Base-by-base conservation (phyloP, 2,113 vertebrate species). In the Puntigrus tetrazona region DNA sequence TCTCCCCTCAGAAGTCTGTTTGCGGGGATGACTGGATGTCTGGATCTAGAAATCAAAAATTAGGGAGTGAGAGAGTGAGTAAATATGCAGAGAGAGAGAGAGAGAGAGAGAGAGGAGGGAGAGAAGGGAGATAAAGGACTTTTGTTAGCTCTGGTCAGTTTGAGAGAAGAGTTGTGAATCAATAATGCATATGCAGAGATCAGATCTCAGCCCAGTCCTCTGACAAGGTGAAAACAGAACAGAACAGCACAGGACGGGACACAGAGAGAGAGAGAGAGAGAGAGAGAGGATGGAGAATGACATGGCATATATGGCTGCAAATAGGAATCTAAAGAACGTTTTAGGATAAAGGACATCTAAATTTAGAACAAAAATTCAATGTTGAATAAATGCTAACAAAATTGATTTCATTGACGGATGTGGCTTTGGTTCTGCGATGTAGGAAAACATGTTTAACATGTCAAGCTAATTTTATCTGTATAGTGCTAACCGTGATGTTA, bases 151-250 rank as follows among this genome's bases (percentile, higher is more conserved):
- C 45, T 81, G 79, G 79, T 81, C 79, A 67, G 59, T 80, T 38
- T 45, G 76, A 43, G 78, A 63, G 78, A 61, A 55, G 50, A 75
- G 47, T 52, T 43, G 25, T 47, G 55, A 82, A 88, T 88, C 87
- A 88, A 88, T 88, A 88, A 86, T 86, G 77, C 87, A 88, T 88
- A 86, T 84, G 82, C 82, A 86, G 59, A 81, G 81, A 84, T 88
- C 84, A 78, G 78, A 88, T 88, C 87, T 86, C 84, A 81, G 74
- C 29, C 55, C 65, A 85, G 87, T 61, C 87, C 84, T 88, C 84
- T 86, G 84, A 70, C 87, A 88, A 85, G 87, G 87, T 88, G 87
- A 88, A 86, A 85, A 76, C n/a, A 63, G 45, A 87, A 55, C n/a
- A 34, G 78, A 79, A 83, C 41, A 69, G 47, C 18, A 72, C 74